Percentiles rank a stretch among this genome's conserved stretches.
These are phyloP conservation scores for Coluber constrictor DNA, from an alignment of 2,797 vertebrate species.

Conservation along the genomic window DNA sequence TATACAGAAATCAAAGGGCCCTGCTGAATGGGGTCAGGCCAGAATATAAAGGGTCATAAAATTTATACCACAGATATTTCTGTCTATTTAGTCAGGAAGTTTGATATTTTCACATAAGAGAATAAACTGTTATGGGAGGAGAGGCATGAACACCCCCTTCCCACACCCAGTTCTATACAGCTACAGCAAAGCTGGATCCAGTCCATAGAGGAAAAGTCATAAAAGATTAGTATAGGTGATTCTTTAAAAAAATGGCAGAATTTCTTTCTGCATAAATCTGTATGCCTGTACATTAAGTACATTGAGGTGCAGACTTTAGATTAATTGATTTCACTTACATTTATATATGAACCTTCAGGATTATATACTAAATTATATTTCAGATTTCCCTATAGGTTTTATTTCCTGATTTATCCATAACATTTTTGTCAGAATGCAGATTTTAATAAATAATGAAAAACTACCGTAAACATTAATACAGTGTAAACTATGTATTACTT, in stretches of 20 bases:
- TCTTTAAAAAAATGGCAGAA: not conserved
- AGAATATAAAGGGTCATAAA: not conserved
- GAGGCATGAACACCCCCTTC: not conserved
- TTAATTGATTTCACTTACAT: not conserved
- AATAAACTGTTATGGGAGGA: not conserved
- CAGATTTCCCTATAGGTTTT: not conserved
- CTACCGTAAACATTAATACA: not conserved
- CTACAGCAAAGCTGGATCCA: not conserved
- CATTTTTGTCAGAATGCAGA: not conserved
- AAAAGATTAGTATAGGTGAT: not conserved
- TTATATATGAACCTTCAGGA: not conserved
- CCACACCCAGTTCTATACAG: not conserved
- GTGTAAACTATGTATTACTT: not conserved
- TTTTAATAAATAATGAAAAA: not conserved
- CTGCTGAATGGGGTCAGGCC: not conserved
- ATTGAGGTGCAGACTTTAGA: not conserved
- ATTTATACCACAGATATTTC: not conserved
- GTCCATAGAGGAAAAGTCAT: not conserved
- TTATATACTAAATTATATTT: rapidly evolving
- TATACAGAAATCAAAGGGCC: not conserved
- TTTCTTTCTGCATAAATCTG: not conserved
- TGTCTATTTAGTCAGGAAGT: not conserved
- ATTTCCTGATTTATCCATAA: not conserved
- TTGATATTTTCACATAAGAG: not conserved
- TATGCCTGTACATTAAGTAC: not conserved